Percentiles rank a stretch among this genome's conserved stretches.
phyloP scores from a whole-genome alignment of 2,888 invertebrate species.

The Caradrina kadenii region DNA sequence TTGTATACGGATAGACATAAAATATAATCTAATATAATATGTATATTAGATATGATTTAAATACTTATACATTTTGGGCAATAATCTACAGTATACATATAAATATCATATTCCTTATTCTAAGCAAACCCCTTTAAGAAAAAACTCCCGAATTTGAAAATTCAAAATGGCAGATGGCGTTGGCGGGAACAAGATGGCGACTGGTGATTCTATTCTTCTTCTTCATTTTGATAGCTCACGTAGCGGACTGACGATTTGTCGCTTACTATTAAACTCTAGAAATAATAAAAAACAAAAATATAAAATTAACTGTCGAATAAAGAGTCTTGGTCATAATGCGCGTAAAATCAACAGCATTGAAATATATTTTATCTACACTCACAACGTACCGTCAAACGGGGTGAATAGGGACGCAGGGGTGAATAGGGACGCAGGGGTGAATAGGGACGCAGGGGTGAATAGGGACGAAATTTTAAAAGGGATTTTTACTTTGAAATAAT shows the following conservation, averaged over 20 bases:
- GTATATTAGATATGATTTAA: slow-evolving; percentile 70
- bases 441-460: too few species aligned
- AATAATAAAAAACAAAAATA: slow-evolving; percentile 12
- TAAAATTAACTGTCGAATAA: too few species aligned
- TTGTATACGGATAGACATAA: slow-evolving; percentile 63
- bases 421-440: too few species aligned
- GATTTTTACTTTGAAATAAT: too few species aligned
- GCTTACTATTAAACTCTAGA: slow-evolving; percentile 96
- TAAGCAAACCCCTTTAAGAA: slow-evolving; percentile 57
- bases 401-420: too few species aligned
- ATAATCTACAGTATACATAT: slow-evolving; percentile 77
- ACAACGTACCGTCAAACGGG: too few species aligned
- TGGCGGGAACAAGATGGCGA: slow-evolving; percentile 74
- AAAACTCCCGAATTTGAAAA: slow-evolving; percentile 66
- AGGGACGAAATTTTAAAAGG: too few species aligned
- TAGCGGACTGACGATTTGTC: slow-evolving; percentile 98
- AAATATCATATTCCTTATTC: slow-evolving; percentile 57
- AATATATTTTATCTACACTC: too few species aligned
- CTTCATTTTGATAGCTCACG: slow-evolving; percentile 98
- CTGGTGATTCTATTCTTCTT: slow-evolving; percentile 91
- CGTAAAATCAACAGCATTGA: too few species aligned
- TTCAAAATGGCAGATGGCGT: slow-evolving; percentile 64
- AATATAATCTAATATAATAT: slow-evolving; percentile 61
- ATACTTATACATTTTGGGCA: slow-evolving; percentile 69
- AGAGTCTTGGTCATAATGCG: too few species aligned